These are phyloP conservation scores for Odontothrips loti DNA, from an alignment of 2,888 invertebrate species.

Conservation along the genomic window DNA sequence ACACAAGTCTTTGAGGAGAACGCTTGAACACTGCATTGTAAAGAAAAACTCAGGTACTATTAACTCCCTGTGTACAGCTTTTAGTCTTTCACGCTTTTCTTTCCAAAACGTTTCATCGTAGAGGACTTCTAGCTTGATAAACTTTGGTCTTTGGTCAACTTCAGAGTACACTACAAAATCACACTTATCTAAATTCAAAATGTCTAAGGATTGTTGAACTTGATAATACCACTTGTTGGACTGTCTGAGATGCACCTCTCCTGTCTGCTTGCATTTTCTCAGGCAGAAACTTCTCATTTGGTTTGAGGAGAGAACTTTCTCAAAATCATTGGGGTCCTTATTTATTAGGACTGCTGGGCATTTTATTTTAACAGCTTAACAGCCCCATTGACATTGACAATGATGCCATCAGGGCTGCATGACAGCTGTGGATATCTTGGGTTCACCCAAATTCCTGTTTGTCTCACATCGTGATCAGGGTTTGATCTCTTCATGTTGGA, in stretches of 20 bases:
- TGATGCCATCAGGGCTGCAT: slow-evolving; percentile 27
- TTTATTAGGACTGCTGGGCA: background rate
- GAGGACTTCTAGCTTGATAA: background rate
- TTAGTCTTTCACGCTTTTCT: background rate
- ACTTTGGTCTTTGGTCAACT: background rate
- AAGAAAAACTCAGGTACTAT: background rate
- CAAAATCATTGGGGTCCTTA: background rate
- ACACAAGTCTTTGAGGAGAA: background rate
- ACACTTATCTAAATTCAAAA: background rate
- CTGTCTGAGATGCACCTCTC: background rate
- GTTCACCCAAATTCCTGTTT: slow-evolving; percentile 28
- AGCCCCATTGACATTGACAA: background rate
- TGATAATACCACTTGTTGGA: background rate
- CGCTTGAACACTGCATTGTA: background rate
- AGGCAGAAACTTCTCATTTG: background rate
- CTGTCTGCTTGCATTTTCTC: background rate
- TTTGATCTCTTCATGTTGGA: background rate
- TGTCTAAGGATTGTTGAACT: background rate
- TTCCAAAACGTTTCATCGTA: background rate
- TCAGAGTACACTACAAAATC: background rate
- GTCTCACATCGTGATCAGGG: background rate
- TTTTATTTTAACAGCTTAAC: slow-evolving; percentile 28
- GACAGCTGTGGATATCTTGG: slow-evolving; percentile 17
- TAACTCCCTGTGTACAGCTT: background rate
- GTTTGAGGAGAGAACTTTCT: background rate